phyloP scores from a whole-genome alignment of 2,113 vertebrate genomes.

The Stomatorhinus ivindoensis region DNA sequence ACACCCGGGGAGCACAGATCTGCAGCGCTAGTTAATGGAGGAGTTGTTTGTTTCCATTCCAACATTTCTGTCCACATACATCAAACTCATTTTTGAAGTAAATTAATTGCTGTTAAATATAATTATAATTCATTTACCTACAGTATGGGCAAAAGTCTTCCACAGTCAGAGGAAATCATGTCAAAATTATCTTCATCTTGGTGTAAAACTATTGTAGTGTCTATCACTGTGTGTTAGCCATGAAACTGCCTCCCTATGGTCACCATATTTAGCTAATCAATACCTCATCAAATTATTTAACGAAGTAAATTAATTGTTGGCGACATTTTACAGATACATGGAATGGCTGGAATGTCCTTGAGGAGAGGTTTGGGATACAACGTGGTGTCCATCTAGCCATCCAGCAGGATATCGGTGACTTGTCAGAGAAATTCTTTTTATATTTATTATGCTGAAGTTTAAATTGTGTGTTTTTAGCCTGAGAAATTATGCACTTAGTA shows the following conservation, averaged over 20 bases:
- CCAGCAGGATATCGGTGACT: not conserved
- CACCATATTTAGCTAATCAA: not conserved
- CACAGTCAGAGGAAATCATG: not conserved
- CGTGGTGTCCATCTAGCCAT: not conserved
- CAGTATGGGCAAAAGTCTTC: not conserved
- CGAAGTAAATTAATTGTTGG: not conserved
- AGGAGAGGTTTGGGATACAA: not conserved
- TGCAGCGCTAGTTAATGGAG: not conserved
- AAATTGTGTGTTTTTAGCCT: not conserved
- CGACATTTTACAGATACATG: not conserved
- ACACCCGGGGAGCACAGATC: conserved; percentile 12
- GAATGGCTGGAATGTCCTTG: not conserved
- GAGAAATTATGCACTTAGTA: not conserved
- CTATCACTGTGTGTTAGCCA: not conserved
- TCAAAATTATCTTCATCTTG: not conserved
- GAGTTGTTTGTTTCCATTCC: not conserved
- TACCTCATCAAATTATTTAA: not conserved
- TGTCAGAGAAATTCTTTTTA: not conserved
- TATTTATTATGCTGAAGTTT: not conserved
- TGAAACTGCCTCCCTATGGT: not conserved
- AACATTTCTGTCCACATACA: not conserved
- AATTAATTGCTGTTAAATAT: not conserved
- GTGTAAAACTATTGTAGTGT: not conserved
- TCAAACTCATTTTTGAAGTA: not conserved
- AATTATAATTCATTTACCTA: not conserved